These are phyloP conservation scores for Allygus modestus DNA, from an alignment of 2,888 invertebrate genomes.

Conservation along the genomic window DNA sequence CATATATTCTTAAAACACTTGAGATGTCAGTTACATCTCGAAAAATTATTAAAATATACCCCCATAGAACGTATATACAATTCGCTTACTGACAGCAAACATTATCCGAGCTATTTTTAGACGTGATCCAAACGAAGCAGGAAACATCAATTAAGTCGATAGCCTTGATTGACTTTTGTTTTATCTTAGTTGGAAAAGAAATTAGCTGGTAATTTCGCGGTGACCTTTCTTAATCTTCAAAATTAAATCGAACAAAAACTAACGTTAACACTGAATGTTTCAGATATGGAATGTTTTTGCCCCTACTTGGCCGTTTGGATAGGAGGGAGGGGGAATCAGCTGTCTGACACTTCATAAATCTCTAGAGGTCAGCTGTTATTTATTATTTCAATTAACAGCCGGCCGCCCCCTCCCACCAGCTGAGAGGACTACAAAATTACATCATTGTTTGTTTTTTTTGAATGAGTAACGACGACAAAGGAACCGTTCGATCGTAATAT, in stretches of 20 bases:
- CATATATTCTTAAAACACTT: no score
- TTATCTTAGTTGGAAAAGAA: conserved; percentile 1
- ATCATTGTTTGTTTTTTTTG: background rate
- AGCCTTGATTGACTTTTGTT: background rate
- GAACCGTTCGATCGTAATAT: no score
- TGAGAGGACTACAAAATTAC: background rate
- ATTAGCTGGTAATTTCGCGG: conserved; percentile 1
- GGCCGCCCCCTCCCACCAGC: background rate
- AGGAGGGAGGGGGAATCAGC: background rate
- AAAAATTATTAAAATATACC: no score
- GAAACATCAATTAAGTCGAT: conserved; percentile 7
- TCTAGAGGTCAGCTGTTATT: conserved; percentile 25
- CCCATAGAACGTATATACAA: no score
- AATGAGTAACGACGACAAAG: no score
- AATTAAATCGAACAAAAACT: conserved; percentile 8
- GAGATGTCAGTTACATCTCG: no score
- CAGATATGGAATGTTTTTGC: background rate
- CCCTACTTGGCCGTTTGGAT: background rate
- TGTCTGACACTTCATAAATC: conserved; percentile 24
- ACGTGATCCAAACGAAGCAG: background rate
- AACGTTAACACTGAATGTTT: background rate
- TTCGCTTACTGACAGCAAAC: background rate
- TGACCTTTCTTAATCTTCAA: conserved; percentile 19
- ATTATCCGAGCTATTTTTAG: background rate
- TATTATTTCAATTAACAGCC: conserved; percentile 35